Base-by-base conservation (phyloP, 2,888 invertebrate genomes). In the Polyploca ridens region DNA sequence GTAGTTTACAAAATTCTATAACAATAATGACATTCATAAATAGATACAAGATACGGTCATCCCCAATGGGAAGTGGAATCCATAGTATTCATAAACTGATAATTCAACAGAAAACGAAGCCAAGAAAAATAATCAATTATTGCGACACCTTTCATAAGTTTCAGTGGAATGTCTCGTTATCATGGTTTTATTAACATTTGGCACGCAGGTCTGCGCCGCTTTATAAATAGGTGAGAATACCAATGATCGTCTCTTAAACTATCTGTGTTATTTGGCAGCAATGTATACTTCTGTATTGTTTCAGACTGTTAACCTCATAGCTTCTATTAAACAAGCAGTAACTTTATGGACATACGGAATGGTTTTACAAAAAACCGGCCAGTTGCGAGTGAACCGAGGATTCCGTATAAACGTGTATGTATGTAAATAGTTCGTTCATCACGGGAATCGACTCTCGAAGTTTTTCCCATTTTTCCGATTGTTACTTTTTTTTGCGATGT, bases 191-290 rank as follows among this genome's bases (percentile, higher is more conserved):
- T 73, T 69, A 68, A 62, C 67, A 70, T 74, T 75, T 79, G 81
- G 78, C 77, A 76, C 74, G 64, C 65, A 63, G 16, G 54, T 66
- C 64, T 44, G 70, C 66, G 69, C 71, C 68, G 69, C 66, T 71
- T 71, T 79, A 80, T 75, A 78, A 79, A 79, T 81, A 81, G 76
- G 14, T 33, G 35, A 35, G 19, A 35, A 58, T 58, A 35, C 8
- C 14, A 58, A n/a, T 35, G 33, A 33, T n/a, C 27, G 19, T 14
- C 33, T 35, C 35, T 58, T 33, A 58, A 58, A 35, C 33, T 35
- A 27, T 27, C 27, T 27, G 27, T 27, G 27, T 2, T 27, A n/a
- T 58, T 33, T 33, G n/a, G 33, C 58, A 58, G 19, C 33, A 3
- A 58, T 58, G 35, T n/a, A 10, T 16, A 19, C 19, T n/a, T 19